Conservation (phyloP, 2,888 invertebrate genomes). For the Thecocarcelia acutangulata region DNA sequence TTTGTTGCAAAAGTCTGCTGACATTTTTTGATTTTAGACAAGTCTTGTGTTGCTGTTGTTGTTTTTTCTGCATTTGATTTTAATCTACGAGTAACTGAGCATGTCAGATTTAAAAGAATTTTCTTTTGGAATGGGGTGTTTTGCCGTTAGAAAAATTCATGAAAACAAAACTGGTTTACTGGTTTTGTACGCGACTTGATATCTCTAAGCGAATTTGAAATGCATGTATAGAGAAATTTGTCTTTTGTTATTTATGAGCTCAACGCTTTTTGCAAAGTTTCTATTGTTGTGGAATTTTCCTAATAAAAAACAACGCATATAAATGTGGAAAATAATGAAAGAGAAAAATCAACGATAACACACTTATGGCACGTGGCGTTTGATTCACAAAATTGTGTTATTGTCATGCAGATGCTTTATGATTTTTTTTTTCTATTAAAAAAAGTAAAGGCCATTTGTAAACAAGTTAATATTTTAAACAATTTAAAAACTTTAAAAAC, state of each 20-base stretch:
- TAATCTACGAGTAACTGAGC: conserved; percentile 51
- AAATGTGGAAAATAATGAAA: conserved; percentile 39
- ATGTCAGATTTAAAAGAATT: conserved; percentile 50
- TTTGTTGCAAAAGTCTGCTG: conserved; percentile 34
- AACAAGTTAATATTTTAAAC: too few species aligned
- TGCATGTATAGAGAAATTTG: conserved; percentile 50
- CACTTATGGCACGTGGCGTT: conserved; percentile 71
- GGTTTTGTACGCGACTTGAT: conserved; percentile 44
- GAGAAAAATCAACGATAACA: conserved; percentile 62
- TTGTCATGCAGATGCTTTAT: conserved; percentile 34
- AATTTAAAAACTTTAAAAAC: too few species aligned
- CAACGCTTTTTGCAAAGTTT: conserved; percentile 65
- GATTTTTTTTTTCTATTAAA: conserved; percentile 6
- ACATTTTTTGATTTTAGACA: conserved; percentile 59
- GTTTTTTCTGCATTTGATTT: conserved; percentile 55
- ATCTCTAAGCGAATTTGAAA: conserved; percentile 40
- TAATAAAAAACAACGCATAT: conserved; percentile 14
- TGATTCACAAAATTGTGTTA: conserved; percentile 14
- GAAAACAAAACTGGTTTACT: conserved; percentile 47
- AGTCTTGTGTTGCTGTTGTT: conserved; percentile 40
- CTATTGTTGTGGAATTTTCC: conserved; percentile 70
- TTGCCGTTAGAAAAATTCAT: conserved; percentile 34
- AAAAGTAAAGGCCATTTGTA: neutral
- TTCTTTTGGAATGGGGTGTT: conserved; percentile 53
- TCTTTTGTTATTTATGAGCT: conserved; percentile 57